phyloP scores from a whole-genome alignment of 2,113 vertebrate genomes.

The Oncorhynchus clarkii region DNA sequence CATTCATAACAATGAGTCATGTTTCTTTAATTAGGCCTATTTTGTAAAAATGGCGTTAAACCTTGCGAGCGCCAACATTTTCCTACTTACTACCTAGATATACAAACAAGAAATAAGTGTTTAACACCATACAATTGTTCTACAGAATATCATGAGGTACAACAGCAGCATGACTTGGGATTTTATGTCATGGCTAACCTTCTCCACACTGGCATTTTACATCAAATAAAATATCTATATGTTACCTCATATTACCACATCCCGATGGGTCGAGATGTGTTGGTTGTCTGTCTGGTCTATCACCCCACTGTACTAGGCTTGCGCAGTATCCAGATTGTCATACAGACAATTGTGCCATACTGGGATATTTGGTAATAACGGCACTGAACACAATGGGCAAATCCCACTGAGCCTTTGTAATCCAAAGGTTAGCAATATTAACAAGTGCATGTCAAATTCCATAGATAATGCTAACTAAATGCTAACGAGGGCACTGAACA shows the following conservation, averaged over 20 bases:
- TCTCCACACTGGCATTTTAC: conserved; percentile 22
- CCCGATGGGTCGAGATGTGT: conserved; percentile 27
- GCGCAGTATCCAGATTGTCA: too few species aligned
- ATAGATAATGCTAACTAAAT: too few species aligned
- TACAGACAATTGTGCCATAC: too few species aligned
- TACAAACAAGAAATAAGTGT: background rate
- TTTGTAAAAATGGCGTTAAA: background rate
- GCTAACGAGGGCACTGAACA: too few species aligned
- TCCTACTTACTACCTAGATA: too few species aligned
- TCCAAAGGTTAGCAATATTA: too few species aligned
- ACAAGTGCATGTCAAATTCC: too few species aligned
- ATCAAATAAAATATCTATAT: conserved; percentile 2
- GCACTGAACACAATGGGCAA: too few species aligned
- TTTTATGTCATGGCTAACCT: background rate
- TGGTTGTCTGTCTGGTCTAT: conserved; percentile 35
- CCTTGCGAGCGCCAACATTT: background rate
- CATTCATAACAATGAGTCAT: background rate
- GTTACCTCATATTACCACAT: too few species aligned
- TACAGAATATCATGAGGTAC: background rate
- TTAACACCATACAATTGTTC: background rate
- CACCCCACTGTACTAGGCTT: conserved; percentile 48
- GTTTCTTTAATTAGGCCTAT: background rate
- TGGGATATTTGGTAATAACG: too few species aligned
- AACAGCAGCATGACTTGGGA: background rate
- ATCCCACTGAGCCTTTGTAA: too few species aligned